Evolutionary conservation across 2,888 invertebrate species (phyloP).

Genomic region (Deroplatys truncata): DNA sequence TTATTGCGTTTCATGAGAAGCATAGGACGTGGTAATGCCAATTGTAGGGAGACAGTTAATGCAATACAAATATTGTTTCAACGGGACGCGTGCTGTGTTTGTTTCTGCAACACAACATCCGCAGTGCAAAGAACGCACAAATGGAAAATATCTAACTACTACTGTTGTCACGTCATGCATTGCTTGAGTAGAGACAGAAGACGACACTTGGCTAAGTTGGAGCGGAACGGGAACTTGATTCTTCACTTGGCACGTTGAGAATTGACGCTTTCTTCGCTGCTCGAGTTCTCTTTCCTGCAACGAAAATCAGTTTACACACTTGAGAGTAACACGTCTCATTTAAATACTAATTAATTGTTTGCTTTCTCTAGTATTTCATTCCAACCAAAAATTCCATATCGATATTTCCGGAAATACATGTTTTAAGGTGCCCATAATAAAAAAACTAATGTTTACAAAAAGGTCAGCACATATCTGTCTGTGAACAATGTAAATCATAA

Average conservation of each 20-base stretch:
- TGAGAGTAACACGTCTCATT: too few species aligned
- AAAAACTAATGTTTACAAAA: too few species aligned
- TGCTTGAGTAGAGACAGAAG: background rate
- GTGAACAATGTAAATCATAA: too few species aligned
- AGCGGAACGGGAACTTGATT: background rate
- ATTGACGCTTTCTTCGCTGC: conserved; percentile 2
- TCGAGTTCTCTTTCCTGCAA: conserved; percentile 19
- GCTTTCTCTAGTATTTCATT: too few species aligned
- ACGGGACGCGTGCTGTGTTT: background rate
- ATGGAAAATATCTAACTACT: background rate
- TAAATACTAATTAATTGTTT: too few species aligned
- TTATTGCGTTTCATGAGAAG: background rate
- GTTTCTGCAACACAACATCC: background rate
- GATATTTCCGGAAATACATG: too few species aligned
- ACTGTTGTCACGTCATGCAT: background rate
- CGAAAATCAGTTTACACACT: background rate
- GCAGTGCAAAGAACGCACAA: background rate
- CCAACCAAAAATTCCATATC: too few species aligned
- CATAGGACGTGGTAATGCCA: background rate
- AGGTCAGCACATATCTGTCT: too few species aligned
- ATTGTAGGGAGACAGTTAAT: background rate
- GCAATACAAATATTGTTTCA: background rate
- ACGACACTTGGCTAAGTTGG: too few species aligned
- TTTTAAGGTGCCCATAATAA: too few species aligned
- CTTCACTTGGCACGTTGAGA: background rate